Evolutionary conservation across 1,140 invertebrate species (phyloP).

Genomic region (Microvelia longipes): DNA sequence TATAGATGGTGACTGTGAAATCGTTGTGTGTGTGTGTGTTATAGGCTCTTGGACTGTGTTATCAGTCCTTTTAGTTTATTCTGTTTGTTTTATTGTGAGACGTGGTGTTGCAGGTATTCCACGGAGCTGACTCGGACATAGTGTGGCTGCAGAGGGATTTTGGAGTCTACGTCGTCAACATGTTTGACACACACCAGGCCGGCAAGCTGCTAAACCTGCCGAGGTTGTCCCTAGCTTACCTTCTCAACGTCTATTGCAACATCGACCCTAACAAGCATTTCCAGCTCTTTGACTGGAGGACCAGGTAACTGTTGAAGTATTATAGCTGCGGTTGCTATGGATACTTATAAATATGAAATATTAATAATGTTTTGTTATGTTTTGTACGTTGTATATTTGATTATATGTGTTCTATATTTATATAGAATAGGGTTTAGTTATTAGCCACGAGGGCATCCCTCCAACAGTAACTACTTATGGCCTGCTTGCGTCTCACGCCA

Average conservation of each 20-base stretch:
- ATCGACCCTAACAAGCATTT: slow-evolving; percentile 73
- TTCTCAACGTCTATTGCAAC: slow-evolving; percentile 65
- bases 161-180: slow-evolving; percentile 85
- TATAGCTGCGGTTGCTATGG: too few species aligned
- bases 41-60: too few species aligned
- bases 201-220: slow-evolving; percentile 56
- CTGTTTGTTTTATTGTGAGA: too few species aligned
- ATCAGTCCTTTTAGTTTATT: too few species aligned
- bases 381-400: background rate
- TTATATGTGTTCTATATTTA: background rate
- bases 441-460: too few species aligned
- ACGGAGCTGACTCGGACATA: slow-evolving; percentile 80
- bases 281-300: slow-evolving; percentile 92
- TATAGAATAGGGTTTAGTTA: background rate
- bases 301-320: slow-evolving; percentile 39
- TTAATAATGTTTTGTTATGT: background rate
- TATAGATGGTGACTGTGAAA: too few species aligned
- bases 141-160: slow-evolving; percentile 92
- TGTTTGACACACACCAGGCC: slow-evolving; percentile 92
- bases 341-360: too few species aligned
- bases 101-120: slow-evolving; percentile 60
- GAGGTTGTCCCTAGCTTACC: slow-evolving; percentile 56
- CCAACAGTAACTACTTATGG: background rate
- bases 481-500: background rate
- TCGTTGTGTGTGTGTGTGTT: too few species aligned